Evolutionary conservation across 2,797 vertebrate genomes (phyloP).

Genomic region (Alfaro cultratus): DNA sequence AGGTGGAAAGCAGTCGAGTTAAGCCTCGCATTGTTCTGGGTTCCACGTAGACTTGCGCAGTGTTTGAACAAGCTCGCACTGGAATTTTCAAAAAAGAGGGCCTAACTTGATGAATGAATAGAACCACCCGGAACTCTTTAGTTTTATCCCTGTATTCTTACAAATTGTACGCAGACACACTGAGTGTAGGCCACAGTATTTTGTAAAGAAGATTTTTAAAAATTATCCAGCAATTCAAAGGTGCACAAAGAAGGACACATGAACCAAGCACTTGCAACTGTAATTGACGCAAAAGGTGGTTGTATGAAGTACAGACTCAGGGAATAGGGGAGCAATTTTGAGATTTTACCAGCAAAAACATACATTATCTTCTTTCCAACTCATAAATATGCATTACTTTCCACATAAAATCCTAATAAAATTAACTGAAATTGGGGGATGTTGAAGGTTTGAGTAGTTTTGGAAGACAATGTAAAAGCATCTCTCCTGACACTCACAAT

Average conservation of each 20-base stretch:
- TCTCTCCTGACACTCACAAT: not conserved
- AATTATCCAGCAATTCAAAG: not conserved
- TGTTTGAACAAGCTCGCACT: not conserved
- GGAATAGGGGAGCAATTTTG: not conserved
- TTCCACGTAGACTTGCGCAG: not conserved
- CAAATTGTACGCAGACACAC: not conserved
- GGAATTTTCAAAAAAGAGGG: not conserved
- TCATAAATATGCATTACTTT: not conserved
- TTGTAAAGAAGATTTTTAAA: not conserved
- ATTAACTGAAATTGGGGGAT: not conserved
- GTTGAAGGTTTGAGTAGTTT: not conserved
- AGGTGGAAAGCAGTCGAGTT: constrained; percentile 4
- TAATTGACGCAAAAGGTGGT: not conserved
- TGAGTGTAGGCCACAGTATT: not conserved
- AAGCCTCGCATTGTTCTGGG: not conserved
- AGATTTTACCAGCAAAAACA: not conserved
- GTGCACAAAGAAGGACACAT: not conserved
- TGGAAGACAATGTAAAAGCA: not conserved
- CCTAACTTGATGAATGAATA: not conserved
- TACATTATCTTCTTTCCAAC: not conserved
- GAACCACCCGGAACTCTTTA: not conserved
- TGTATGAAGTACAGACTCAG: not conserved
- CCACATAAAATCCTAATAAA: not conserved
- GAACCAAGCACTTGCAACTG: not conserved
- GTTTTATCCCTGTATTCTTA: not conserved